A percentile compares a stretch with the other conserved stretches of the same genome.
Conservation (phyloP, 1,140 invertebrate species). For the Drosophila lacertosa region DNA sequence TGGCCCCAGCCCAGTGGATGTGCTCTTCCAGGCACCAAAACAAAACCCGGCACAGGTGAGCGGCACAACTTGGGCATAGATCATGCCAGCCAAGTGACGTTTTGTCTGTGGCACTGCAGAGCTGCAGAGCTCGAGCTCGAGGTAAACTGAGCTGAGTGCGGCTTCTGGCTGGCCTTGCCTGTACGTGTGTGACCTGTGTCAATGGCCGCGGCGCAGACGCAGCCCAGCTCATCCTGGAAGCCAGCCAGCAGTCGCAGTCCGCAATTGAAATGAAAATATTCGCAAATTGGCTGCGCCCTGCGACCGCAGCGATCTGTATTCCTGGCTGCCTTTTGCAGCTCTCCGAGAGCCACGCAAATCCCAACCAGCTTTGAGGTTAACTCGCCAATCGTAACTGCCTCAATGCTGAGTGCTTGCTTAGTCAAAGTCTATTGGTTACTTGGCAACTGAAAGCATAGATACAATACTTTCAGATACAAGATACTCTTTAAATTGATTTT, state of each 20-base stretch:
- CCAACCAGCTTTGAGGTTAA: constrained; percentile 38
- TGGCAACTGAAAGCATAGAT: too few species aligned
- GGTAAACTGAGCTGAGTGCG: neutral
- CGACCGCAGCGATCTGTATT: constrained; percentile 43
- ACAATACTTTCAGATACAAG: too few species aligned
- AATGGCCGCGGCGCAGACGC: constrained; percentile 56
- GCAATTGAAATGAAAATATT: constrained; percentile 84
- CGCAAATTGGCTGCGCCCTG: constrained; percentile 81
- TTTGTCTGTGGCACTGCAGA: constrained; percentile 37
- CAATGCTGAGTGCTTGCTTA: neutral
- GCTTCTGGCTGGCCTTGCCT: constrained; percentile 36
- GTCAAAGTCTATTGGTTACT: too few species aligned
- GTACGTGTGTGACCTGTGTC: constrained; percentile 63
- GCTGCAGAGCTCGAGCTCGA: constrained; percentile 9
- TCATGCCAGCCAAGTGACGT: constrained; percentile 72
- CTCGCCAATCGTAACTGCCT: constrained; percentile 25
- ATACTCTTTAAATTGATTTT: too few species aligned
- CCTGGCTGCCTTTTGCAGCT: neutral
- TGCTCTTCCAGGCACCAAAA: constrained; percentile 3
- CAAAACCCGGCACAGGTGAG: constrained; percentile 53
- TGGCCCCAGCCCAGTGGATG: constrained; percentile 42
- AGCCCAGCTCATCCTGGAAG: constrained; percentile 48
- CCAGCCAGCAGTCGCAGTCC: constrained; percentile 22
- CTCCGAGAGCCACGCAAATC: constrained; percentile 59
- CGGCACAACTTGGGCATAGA: constrained; percentile 56